Evolutionary conservation across 2,888 invertebrate species (phyloP), one percentile per base, ranked within the genome.

Genomic region (Eupithecia exiguata): DNA sequence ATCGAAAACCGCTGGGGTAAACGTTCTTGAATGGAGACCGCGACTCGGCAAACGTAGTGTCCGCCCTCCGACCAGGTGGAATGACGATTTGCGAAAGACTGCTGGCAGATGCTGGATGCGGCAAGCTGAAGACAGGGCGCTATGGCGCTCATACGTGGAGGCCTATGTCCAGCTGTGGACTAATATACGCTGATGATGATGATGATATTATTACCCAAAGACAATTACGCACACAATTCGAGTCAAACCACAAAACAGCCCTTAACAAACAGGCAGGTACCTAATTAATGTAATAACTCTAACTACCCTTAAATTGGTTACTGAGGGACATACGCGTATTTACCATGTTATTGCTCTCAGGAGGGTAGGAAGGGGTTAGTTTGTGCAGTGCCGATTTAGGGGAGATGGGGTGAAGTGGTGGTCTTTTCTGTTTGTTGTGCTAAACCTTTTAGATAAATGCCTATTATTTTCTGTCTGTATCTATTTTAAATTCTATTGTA

Each of bases 221-320:
- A 62, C 62, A 62, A 62, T 35, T 62, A 65, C 38, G 18, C 35
- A 58, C 62, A 35, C 65, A 38, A 38, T 65, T 65, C n/a, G 1
- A 38, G 36, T 58, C 25, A 25, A 65, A 38, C 65, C 46, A 68
- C 58, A 71, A 35, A 66, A 21, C 21, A 43, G 3, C 72, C 62
- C 61, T 68, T 46, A n/a, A 43, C 30, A 36, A 16, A 43, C 46
- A 68, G 30, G 63, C 38, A 53, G 21, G 40, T 65, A 30, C 30
- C 30, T 30, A 53, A 49, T 65, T 62, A 72, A 58, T 69, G 49
- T 65, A 69, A 72, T 72, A 67, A 58, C 43, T 68, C 25, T 36
- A 68, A 71, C 58, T 67, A 70, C 65, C 70, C 68, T 65, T 21
- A 69, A 72, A 69, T 58, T 53, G 58, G 43, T 67, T 18, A 46